A percentile compares a stretch with the other conserved stretches of the same genome.
phyloP scores from a whole-genome alignment of 2,888 invertebrate species.

The Acronicta psi region DNA sequence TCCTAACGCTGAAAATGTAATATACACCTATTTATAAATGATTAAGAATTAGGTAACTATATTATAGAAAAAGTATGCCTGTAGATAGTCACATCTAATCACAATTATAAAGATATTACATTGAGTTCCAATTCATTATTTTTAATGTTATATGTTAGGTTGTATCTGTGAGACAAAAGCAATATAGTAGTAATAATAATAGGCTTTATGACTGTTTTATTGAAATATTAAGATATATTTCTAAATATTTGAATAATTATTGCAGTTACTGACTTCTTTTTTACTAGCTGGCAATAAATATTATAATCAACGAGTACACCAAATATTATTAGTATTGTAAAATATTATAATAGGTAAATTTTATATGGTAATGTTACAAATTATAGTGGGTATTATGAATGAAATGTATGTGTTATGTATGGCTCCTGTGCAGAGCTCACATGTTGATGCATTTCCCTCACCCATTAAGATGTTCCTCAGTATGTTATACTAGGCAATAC shows the following conservation, averaged over 20 bases:
- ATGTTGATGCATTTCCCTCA: constrained; percentile 20
- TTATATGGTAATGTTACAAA: constrained; percentile 56
- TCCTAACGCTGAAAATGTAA: constrained; percentile 7
- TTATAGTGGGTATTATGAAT: constrained; percentile 30
- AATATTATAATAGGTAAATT: constrained; percentile 48
- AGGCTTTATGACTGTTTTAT: constrained; percentile 45
- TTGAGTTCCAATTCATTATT: constrained; percentile 32
- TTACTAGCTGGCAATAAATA: constrained; percentile 54
- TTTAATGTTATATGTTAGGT: constrained; percentile 43
- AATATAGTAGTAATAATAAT: constrained; percentile 47
- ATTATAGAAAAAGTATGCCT: constrained; percentile 25
- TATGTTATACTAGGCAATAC: constrained; percentile 19
- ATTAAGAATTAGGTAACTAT: no score
- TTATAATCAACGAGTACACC: constrained; percentile 54
- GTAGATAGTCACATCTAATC: constrained; percentile 31
- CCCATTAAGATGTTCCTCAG: constrained; percentile 25
- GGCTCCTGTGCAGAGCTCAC: constrained; percentile 6
- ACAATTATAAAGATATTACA: constrained; percentile 21
- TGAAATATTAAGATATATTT: constrained; percentile 49
- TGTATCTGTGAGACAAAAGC: constrained; percentile 50
- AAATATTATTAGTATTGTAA: constrained; percentile 58
- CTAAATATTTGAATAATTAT: constrained; percentile 49
- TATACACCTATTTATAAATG: constrained; percentile 29
- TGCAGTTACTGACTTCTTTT: constrained; percentile 47
- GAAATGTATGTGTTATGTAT: constrained; percentile 20